phyloP scores from a whole-genome alignment of 1,140 invertebrate genomes.

The Bombus waltoni region DNA sequence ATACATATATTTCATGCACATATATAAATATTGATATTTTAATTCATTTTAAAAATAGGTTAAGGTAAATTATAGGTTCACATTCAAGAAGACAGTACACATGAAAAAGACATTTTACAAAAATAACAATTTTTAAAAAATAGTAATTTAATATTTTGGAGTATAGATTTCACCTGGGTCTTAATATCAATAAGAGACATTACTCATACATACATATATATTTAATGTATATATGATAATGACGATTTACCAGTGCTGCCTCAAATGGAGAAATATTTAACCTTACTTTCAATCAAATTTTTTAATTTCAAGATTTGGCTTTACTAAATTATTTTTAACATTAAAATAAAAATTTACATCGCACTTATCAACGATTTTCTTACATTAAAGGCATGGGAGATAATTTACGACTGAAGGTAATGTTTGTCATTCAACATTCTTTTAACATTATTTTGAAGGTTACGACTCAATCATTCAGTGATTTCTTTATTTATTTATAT shows the following conservation, averaged over 20 bases:
- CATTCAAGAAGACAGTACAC: background rate
- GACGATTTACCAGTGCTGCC: background rate
- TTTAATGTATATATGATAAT: background rate
- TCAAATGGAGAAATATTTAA: background rate
- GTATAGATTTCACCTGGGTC: background rate
- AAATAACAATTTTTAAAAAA: background rate
- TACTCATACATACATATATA: background rate
- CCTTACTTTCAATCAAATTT: background rate
- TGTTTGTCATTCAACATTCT: conserved; percentile 24
- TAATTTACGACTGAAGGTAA: conserved; percentile 73
- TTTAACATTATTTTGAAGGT: background rate
- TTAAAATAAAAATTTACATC: background rate
- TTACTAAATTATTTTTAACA: background rate
- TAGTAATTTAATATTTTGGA: background rate
- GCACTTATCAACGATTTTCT: background rate
- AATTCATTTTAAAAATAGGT: background rate
- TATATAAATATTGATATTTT: background rate
- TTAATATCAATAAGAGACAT: background rate
- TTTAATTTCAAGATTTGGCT: background rate
- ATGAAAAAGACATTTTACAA: background rate
- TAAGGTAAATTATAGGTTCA: background rate
- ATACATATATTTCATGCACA: background rate
- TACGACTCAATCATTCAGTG: background rate
- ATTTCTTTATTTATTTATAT: background rate
- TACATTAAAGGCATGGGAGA: conserved; percentile 63